Percentiles rank a stretch among this genome's conserved stretches.
Evolutionary conservation across 2,797 vertebrate species (phyloP).

Genomic region (Rallus crepitans): DNA sequence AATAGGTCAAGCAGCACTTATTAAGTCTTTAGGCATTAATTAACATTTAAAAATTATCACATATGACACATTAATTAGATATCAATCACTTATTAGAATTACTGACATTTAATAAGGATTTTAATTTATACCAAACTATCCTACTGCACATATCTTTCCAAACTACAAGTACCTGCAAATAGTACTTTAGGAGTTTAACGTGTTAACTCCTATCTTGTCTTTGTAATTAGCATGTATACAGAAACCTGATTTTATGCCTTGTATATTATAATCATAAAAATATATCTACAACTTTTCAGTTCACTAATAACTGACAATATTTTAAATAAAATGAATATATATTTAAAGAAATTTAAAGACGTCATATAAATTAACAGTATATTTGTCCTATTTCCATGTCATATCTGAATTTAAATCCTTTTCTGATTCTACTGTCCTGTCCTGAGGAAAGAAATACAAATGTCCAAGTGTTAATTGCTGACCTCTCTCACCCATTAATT

Average conservation of each 20-base stretch:
- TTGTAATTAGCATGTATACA: not conserved
- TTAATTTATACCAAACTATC: constrained; percentile 62
- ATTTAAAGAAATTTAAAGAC: not conserved
- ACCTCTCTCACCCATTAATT: constrained; percentile 32
- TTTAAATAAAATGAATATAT: not conserved
- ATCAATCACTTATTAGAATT: constrained; percentile 75
- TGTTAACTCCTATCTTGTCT: constrained; percentile 33
- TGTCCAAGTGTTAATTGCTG: constrained; percentile 35
- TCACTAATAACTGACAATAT: not conserved
- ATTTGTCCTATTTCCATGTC: not conserved
- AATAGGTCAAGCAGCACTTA: constrained; percentile 78
- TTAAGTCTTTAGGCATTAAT: constrained; percentile 75
- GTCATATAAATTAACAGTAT: not conserved
- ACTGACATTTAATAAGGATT: constrained; percentile 78
- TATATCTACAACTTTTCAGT: not conserved
- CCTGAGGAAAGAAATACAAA: constrained; percentile 45
- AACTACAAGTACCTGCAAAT: constrained; percentile 39
- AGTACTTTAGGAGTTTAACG: constrained; percentile 11
- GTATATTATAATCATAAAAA: not conserved
- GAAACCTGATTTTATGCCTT: not conserved
- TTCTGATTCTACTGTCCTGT: not conserved
- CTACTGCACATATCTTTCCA: constrained; percentile 22
- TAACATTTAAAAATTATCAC: constrained; percentile 76
- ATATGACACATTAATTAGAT: constrained; percentile 76
- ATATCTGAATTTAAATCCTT: not conserved